Base-by-base conservation (phyloP, 2,888 invertebrate genomes). In the Chrysodeixis includens region DNA sequence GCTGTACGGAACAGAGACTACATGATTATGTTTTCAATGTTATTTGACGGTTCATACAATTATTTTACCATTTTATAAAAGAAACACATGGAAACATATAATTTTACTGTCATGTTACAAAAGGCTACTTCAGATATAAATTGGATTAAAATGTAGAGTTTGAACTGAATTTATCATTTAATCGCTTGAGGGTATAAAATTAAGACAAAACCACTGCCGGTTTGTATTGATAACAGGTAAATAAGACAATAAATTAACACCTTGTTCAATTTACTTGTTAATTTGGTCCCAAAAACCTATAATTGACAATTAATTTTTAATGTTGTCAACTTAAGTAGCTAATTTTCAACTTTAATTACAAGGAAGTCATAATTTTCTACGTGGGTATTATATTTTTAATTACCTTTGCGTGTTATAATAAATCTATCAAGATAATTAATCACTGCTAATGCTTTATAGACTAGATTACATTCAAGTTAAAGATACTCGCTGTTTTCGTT, bases 401-500 rank as follows among this genome's bases (percentile, higher is more conserved):
- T 49, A 56, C 6, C 44, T 18, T 35, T 62, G 35, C 14, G 54
- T 22, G 51, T 16, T 54, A 54, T 8, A 40, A 30, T 22, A 35
- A 22, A 40, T 46, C 40, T 32, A 62, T 57, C 18, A 3, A 14
- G 30, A 60, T 61, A 40, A 46, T 60, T 35, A 56, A 52, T 7
- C 26, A 44, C 59, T 66, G 53, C 51, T 64, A 53, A 20, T 20
- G 10, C 30, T 12, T 35, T 30, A 56, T 14, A 54, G 30, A 64
- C 16, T 26, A 53, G 52, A 51, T 35, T 54, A 46, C 26, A 57
- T 70, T 58, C 62, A 66, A 51, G 30, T 53, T 54, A 57, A 32
- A 68, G 12, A 30, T 51, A 35, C 32, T 52, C 76, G 62, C 75
- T 76, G 75, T 76, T 55, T 75, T 77, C 75, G 74, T 80, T 55